Percentiles rank a stretch among this genome's conserved stretches.
These are phyloP conservation scores for Drosophila testacea DNA, from an alignment of 2,888 invertebrate genomes.

Conservation along the genomic window DNA sequence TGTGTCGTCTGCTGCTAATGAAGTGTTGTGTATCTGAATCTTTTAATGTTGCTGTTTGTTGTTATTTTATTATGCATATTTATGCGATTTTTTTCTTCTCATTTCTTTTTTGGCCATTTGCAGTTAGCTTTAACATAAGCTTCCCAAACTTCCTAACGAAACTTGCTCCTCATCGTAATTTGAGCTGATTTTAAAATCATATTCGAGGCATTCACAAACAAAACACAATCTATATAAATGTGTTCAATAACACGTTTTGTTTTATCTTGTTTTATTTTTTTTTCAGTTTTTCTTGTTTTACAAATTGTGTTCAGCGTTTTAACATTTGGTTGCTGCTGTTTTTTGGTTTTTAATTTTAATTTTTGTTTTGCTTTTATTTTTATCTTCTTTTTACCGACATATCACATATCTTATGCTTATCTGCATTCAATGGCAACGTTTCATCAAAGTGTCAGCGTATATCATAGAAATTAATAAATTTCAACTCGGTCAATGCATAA, in stretches of 20 bases:
- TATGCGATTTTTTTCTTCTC: conserved; percentile 42
- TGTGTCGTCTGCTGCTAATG: conserved; percentile 64
- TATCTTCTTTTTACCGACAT: conserved; percentile 35
- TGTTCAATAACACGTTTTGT: conserved; percentile 49
- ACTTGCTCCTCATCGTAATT: conserved; percentile 44
- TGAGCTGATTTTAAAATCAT: conserved; percentile 43
- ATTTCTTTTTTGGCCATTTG: conserved; percentile 6
- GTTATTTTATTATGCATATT: conserved; percentile 62
- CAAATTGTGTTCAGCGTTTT: conserved; percentile 31
- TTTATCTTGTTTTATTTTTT: conserved; percentile 11
- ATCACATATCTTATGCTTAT: conserved; percentile 74
- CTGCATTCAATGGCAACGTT: conserved; percentile 76
- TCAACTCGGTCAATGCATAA: conserved; percentile 45
- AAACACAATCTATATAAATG: conserved; percentile 18
- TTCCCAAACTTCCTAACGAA: conserved; percentile 40
- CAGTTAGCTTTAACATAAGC: conserved; percentile 26
- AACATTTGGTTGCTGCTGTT: conserved; percentile 31
- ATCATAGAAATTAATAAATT: conserved; percentile 79
- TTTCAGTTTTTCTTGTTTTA: conserved; percentile 28
- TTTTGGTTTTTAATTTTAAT: conserved; percentile 27
- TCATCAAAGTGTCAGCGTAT: conserved; percentile 80
- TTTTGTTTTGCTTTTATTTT: conserved; percentile 44
- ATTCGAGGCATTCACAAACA: conserved; percentile 2
- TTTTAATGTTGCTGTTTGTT: conserved; percentile 22
- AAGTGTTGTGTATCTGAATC: conserved; percentile 57